A percentile compares a stretch with the other conserved stretches of the same genome.
phyloP scores from a whole-genome alignment of 2,888 invertebrate genomes.

The Agriopis aurantiaria region DNA sequence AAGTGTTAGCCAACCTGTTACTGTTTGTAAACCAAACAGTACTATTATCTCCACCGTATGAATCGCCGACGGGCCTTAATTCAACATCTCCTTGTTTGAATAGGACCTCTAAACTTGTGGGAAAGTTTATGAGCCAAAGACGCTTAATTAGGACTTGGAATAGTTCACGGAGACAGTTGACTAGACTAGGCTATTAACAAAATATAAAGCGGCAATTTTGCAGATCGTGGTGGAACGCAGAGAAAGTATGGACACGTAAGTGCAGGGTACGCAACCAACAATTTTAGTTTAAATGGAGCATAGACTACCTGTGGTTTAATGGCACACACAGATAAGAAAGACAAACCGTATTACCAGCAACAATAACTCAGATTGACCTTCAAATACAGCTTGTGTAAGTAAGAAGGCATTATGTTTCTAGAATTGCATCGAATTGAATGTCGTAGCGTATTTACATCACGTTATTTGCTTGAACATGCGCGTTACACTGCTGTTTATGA shows the following conservation, averaged over 20 bases:
- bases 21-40: conserved; percentile 58
- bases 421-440: conserved; percentile 52
- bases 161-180: conserved; percentile 39
- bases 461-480: conserved; percentile 44
- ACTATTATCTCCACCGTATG: conserved; percentile 50
- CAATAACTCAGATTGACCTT: conserved; percentile 74
- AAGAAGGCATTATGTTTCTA: conserved; percentile 57
- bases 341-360: conserved; percentile 47
- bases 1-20: conserved; percentile 60
- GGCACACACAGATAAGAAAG: conserved; percentile 47
- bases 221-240: conserved; percentile 52
- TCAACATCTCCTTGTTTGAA: conserved; percentile 49
- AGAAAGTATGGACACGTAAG: conserved; percentile 69
- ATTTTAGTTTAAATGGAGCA: conserved; percentile 73
- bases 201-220: conserved; percentile 50
- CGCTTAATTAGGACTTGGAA: conserved; percentile 34
- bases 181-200: conserved; percentile 50
- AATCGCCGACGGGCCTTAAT: conserved; percentile 44
- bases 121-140: conserved; percentile 40
- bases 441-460: conserved; percentile 45
- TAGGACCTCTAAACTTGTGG: conserved; percentile 50
- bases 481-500: conserved; percentile 27
- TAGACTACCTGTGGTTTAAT: conserved; percentile 56
- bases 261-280: conserved; percentile 62
- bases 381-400: conserved; percentile 56